These are phyloP conservation scores for Larimichthys polyactis DNA, from an alignment of 2,113 vertebrate species.

Conservation along the genomic window DNA sequence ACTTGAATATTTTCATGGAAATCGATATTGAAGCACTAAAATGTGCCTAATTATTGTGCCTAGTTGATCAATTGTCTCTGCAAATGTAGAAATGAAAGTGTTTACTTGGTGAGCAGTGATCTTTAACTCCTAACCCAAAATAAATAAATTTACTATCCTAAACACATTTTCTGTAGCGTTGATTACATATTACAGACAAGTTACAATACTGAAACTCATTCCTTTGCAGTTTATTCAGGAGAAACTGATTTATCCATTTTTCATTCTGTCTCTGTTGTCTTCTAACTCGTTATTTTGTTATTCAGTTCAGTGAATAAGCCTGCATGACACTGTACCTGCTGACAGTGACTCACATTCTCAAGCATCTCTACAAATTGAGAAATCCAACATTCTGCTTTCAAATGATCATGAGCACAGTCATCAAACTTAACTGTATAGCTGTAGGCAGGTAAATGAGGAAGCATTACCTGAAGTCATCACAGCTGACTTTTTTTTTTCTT, in stretches of 20 bases:
- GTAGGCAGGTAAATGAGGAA: slow-evolving; percentile 6
- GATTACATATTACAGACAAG: neutral
- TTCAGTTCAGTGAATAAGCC: neutral
- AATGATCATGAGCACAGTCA: neutral
- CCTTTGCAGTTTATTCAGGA: neutral
- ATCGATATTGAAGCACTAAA: neutral
- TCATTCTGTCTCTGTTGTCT: neutral
- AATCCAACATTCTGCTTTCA: slow-evolving; percentile 14
- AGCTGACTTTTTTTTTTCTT: neutral
- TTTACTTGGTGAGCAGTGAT: neutral
- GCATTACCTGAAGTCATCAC: neutral
- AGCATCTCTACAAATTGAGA: neutral
- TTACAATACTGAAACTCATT: neutral
- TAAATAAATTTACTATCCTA: neutral
- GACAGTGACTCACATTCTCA: slow-evolving; percentile 10
- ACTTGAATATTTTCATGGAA: neutral
- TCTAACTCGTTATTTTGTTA: neutral
- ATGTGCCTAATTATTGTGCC: neutral
- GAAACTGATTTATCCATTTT: neutral
- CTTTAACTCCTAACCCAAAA: neutral
- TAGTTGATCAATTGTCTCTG: neutral
- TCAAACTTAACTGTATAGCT: neutral
- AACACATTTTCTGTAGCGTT: neutral
- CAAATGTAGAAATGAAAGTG: neutral
- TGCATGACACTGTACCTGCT: neutral